phyloP scores from a whole-genome alignment of 2,113 vertebrate species.

The Gymnarchus niloticus region DNA sequence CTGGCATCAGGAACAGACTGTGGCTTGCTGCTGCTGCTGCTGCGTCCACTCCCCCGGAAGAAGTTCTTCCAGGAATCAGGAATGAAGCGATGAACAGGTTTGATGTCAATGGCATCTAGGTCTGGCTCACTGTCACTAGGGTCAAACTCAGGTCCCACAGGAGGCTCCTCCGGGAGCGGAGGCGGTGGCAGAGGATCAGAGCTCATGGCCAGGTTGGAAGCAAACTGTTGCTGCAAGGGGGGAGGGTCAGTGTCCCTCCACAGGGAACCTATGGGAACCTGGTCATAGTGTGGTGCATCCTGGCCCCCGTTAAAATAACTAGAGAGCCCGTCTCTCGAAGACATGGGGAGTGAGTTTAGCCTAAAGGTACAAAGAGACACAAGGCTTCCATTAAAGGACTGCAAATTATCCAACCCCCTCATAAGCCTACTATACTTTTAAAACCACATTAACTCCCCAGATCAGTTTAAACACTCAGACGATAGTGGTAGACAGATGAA shows the following conservation, averaged over 20 bases:
- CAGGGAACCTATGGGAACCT: slow-evolving; percentile 52
- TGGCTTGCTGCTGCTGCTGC: slow-evolving; percentile 45
- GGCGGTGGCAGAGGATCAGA: slow-evolving; percentile 75
- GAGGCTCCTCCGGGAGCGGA: slow-evolving; percentile 76
- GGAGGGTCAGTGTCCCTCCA: slow-evolving; percentile 29
- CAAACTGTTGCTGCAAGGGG: slow-evolving; percentile 47
- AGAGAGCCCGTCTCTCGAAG: slow-evolving; percentile 50
- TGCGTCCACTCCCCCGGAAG: slow-evolving; percentile 65
- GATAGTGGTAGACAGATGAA: too few relatives aligned
- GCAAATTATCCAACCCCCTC: background rate
- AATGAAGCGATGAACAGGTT: slow-evolving; percentile 85
- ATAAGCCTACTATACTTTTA: background rate
- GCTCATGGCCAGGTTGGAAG: slow-evolving; percentile 54
- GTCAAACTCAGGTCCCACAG: slow-evolving; percentile 67
- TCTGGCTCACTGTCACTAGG: slow-evolving; percentile 58
- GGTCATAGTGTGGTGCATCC: slow-evolving; percentile 57
- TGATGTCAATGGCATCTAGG: slow-evolving; percentile 69
- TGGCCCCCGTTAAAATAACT: slow-evolving; percentile 56
- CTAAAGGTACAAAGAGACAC: slow-evolving; percentile 33
- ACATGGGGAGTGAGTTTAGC: slow-evolving; percentile 59
- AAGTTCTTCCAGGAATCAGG: slow-evolving; percentile 96
- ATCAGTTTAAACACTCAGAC: too few relatives aligned
- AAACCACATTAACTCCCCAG: background rate
- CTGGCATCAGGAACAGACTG: slow-evolving; percentile 56
- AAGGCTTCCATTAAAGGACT: background rate